Evolutionary conservation across 2,888 invertebrate species (phyloP).

Genomic region (Cephus sareptanus): DNA sequence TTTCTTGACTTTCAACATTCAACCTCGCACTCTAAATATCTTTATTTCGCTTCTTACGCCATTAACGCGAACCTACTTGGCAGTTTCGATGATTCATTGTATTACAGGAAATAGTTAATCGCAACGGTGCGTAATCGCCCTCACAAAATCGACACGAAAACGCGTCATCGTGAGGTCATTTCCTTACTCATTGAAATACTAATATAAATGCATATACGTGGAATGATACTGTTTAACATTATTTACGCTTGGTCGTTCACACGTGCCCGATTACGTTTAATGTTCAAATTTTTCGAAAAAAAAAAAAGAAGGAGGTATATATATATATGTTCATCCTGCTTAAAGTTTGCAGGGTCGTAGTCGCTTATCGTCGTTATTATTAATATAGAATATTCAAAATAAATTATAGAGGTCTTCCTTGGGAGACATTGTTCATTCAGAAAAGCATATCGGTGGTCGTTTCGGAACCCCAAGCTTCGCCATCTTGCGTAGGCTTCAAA

Average conservation of each 20-base stretch:
- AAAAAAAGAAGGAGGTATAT: neutral
- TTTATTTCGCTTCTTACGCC: neutral
- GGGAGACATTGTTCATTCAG: slow-evolving; percentile 36
- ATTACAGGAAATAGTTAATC: slow-evolving; percentile 39
- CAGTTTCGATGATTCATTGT: slow-evolving; percentile 43
- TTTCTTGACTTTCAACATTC: neutral
- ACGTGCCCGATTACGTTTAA: neutral
- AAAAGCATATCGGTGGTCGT: slow-evolving; percentile 66
- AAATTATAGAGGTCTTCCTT: neutral
- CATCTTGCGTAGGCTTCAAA: slow-evolving; percentile 64
- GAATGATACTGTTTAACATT: slow-evolving; percentile 47
- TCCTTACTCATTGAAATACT: slow-evolving; percentile 30
- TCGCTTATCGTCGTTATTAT: neutral
- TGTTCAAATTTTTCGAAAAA: neutral
- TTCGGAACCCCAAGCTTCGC: slow-evolving; percentile 66
- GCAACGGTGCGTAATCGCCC: neutral
- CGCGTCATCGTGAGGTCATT: neutral
- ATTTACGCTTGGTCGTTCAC: neutral
- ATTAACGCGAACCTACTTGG: slow-evolving; percentile 28
- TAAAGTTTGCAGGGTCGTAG: neutral
- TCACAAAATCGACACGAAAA: neutral
- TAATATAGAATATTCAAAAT: neutral
- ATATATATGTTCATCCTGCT: neutral
- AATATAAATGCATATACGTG: slow-evolving; percentile 56
- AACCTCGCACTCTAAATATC: neutral